phyloP scores from a whole-genome alignment of 1,140 invertebrate species.

The Maniola jurtina region DNA sequence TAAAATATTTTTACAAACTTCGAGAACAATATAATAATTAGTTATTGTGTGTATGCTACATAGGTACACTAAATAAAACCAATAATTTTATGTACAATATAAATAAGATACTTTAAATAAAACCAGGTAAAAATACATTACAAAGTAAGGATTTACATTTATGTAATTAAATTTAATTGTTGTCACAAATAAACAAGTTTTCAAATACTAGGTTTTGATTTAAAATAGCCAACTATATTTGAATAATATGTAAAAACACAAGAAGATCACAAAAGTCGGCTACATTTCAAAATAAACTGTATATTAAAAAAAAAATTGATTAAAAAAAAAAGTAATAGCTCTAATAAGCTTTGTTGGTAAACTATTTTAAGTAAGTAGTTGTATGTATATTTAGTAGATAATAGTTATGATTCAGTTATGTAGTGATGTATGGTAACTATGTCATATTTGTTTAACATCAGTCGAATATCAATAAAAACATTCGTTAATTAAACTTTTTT shows the following conservation, averaged over 20 bases:
- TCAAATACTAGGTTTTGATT: constrained; percentile 1
- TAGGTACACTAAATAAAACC: neutral
- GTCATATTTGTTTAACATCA: constrained; percentile 16
- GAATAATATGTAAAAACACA: neutral
- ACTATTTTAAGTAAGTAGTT: neutral
- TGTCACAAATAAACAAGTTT: neutral
- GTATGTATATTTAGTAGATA: constrained; percentile 4
- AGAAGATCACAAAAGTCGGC: neutral
- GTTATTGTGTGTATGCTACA: neutral
- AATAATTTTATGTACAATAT: neutral
- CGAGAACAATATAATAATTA: neutral
- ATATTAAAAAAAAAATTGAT: neutral
- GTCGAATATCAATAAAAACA: constrained; percentile 20
- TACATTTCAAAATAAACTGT: too few species aligned
- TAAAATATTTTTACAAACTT: neutral
- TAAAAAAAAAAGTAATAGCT: constrained; percentile 12
- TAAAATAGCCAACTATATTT: neutral
- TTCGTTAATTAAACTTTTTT: constrained; percentile 18
- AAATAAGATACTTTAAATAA: neutral
- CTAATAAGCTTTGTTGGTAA: neutral
- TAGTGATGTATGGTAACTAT: constrained; percentile 28
- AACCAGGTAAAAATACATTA: neutral
- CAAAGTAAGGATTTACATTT: too few species aligned
- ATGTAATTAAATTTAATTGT: too few species aligned
- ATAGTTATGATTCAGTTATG: constrained; percentile 18